A percentile compares a stretch with the other conserved stretches of the same genome.
Conservation (phyloP, 2,113 vertebrate genomes). For the Lepisosteus oculatus region DNA sequence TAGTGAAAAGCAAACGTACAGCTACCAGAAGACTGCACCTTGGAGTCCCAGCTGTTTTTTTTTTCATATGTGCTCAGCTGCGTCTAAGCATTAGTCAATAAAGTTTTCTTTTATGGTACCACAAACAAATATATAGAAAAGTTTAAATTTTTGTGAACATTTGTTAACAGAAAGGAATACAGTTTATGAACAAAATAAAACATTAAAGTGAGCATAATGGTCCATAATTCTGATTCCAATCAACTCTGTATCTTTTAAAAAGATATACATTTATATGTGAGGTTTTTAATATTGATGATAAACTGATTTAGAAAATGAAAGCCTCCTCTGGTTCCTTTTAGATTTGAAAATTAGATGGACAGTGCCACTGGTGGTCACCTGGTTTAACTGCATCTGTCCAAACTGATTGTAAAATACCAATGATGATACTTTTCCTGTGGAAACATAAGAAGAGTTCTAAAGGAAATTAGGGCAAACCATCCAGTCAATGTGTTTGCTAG, state of each 20-base stretch:
- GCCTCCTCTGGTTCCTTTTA: too few species aligned
- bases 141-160: not conserved
- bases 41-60: not conserved
- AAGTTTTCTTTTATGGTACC: not conserved
- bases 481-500: too few species aligned
- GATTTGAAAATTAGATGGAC: not conserved
- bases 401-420: not conserved
- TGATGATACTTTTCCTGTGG: not conserved
- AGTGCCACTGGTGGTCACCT: conserved; percentile 4
- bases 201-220: too few species aligned
- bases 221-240: too few species aligned
- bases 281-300: too few species aligned
- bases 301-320: too few species aligned
- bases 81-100: not conserved
- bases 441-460: too few species aligned
- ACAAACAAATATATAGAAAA: not conserved
- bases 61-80: not conserved
- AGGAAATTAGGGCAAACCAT: too few species aligned
- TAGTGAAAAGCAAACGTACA: not conserved
- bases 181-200: too few species aligned
- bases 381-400: not conserved
- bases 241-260: too few species aligned
- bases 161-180: too few species aligned
- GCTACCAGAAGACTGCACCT: not conserved
- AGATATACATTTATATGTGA: too few species aligned